A percentile compares a stretch with the other conserved stretches of the same genome.
phyloP scores from a whole-genome alignment of 2,888 invertebrate genomes.

The Papilio elwesi region DNA sequence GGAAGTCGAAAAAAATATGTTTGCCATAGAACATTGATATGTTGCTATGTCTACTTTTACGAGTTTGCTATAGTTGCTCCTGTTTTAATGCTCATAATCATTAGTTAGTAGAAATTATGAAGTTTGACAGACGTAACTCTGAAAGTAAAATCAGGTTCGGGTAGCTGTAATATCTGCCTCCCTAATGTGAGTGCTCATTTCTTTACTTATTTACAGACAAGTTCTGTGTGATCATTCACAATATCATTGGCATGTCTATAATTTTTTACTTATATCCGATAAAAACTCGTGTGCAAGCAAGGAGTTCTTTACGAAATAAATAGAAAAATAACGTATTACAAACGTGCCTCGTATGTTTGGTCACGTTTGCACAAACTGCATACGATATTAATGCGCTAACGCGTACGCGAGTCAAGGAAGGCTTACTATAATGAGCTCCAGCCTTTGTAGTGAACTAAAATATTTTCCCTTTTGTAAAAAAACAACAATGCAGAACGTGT shows the following conservation, averaged over 20 bases:
- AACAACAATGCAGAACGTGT: slow-evolving; percentile 36
- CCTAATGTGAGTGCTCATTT: neutral
- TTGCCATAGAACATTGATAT: no score
- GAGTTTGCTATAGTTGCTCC: no score
- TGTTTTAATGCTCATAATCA: no score
- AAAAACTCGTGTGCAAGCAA: neutral
- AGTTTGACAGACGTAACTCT: no score
- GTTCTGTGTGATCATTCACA: neutral
- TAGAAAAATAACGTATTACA: slow-evolving; percentile 7
- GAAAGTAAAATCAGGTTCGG: no score
- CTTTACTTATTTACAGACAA: neutral
- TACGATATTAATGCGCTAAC: slow-evolving; percentile 32
- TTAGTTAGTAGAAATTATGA: no score
- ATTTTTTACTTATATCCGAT: neutral
- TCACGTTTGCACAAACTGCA: slow-evolving; percentile 25
- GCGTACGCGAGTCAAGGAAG: slow-evolving; percentile 37
- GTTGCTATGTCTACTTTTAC: no score
- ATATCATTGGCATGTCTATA: neutral
- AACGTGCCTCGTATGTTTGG: slow-evolving; percentile 19
- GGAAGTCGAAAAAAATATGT: no score
- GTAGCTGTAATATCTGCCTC: neutral
- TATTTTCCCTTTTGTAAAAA: slow-evolving; percentile 40
- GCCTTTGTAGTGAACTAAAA: slow-evolving; percentile 39
- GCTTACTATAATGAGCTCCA: slow-evolving; percentile 39
- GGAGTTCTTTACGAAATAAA: neutral